Conservation (phyloP, 2,797 vertebrate genomes). For the Pygocentrus nattereri region DNA sequence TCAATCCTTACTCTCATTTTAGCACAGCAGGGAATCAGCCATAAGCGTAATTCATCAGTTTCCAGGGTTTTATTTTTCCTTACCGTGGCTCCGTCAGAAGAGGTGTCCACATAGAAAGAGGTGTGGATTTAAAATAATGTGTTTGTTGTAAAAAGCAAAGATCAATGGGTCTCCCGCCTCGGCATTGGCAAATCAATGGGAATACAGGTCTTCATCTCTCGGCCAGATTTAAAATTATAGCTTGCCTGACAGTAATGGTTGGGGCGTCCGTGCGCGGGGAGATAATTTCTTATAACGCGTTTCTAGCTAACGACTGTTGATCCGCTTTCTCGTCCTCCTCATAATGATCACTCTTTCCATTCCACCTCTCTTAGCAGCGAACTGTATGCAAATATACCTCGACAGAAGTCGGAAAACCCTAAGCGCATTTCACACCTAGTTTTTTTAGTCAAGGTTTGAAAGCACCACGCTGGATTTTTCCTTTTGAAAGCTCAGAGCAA, state of each 20-base stretch:
- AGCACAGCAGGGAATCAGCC: too few species aligned
- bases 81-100: background rate
- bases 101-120: background rate
- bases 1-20: too few species aligned
- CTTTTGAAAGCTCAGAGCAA: constrained; percentile 19
- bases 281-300: constrained; percentile 70
- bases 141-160: constrained; percentile 71
- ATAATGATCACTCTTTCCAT: constrained; percentile 21
- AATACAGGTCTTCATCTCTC: constrained; percentile 76
- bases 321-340: constrained; percentile 68
- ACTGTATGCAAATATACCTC: constrained; percentile 77
- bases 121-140: constrained; percentile 44
- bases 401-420: constrained; percentile 64
- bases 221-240: constrained; percentile 77
- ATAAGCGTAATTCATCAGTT: too few species aligned
- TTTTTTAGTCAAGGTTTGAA: constrained; percentile 26
- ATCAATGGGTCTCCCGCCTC: constrained; percentile 77
- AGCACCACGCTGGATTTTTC: constrained; percentile 13
- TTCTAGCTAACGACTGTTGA: constrained; percentile 67
- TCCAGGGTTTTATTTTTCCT: too few species aligned
- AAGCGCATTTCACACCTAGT: constrained; percentile 40
- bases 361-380: constrained; percentile 69
- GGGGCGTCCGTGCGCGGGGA: constrained; percentile 63
- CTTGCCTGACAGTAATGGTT: constrained; percentile 75
- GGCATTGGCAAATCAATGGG: constrained; percentile 79